A percentile compares a stretch with the other conserved stretches of the same genome.
These are phyloP conservation scores for Macrocentrus cingulum DNA, from an alignment of 1,140 invertebrate species.

Conservation along the genomic window DNA sequence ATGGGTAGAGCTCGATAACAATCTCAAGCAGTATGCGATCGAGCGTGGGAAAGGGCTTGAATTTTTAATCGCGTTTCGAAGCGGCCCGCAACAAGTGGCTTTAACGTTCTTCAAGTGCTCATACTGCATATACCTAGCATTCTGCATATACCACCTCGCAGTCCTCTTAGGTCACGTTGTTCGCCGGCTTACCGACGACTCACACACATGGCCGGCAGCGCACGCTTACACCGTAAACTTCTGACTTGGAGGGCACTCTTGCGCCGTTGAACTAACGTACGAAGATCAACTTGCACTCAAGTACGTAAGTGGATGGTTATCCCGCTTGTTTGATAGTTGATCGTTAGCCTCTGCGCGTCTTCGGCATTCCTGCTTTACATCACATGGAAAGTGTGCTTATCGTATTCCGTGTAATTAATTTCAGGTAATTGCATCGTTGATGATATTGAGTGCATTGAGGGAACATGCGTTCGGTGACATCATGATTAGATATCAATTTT, in stretches of 20 bases:
- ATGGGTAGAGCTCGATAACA: conserved; percentile 27
- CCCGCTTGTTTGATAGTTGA: conserved; percentile 5
- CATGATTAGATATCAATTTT: conserved; percentile 9
- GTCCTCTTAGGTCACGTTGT: conserved; percentile 15
- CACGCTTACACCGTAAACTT: too few species aligned
- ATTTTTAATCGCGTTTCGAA: conserved; percentile 32
- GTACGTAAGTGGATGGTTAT: conserved; percentile 14
- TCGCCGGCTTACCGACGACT: not conserved
- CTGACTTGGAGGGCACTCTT: not conserved
- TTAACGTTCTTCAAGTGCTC: conserved; percentile 29
- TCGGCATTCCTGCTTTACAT: not conserved
- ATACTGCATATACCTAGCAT: conserved; percentile 9
- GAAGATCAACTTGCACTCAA: conserved; percentile 9
- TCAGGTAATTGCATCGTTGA: conserved; percentile 7
- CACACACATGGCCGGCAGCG: too few species aligned
- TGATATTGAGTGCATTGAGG: not conserved
- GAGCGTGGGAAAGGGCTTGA: conserved; percentile 34
- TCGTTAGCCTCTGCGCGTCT: not conserved
- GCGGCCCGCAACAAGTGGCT: conserved; percentile 33
- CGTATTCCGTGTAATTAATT: conserved; percentile 1
- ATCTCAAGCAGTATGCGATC: conserved; percentile 30
- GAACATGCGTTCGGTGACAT: not conserved
- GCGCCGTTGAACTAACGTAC: conserved; percentile 5
- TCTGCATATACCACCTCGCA: not conserved
- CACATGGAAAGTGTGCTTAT: too few species aligned